phyloP scores from a whole-genome alignment of 1,140 invertebrate genomes.

The Elymnias hypermnestra region DNA sequence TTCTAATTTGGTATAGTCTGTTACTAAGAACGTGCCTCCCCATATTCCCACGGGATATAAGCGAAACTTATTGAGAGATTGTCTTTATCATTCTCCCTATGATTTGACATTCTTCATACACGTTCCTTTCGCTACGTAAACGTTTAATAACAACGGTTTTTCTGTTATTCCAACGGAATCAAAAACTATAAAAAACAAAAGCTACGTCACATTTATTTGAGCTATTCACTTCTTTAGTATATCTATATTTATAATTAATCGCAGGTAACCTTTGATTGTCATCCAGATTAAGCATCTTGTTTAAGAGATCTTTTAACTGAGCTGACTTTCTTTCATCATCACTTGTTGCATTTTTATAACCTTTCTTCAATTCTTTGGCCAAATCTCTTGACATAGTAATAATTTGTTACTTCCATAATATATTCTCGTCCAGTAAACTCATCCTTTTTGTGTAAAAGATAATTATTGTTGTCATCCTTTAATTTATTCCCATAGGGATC shows the following conservation, averaged over 20 bases:
- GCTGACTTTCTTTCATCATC: constrained; percentile 91
- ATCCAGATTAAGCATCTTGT: constrained; percentile 94
- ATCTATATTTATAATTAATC: constrained; percentile 95
- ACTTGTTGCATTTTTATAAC: constrained; percentile 88
- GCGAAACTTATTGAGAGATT: too few relatives aligned
- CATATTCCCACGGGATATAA: too few relatives aligned
- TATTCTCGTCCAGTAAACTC: constrained; percentile 98
- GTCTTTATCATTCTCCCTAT: too few relatives aligned
- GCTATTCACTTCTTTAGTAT: constrained; percentile 90
- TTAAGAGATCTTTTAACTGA: constrained; percentile 95
- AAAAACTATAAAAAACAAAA: too few relatives aligned
- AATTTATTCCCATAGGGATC: constrained; percentile 99
- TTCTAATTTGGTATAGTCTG: too few relatives aligned
- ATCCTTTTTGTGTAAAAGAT: constrained; percentile 97
- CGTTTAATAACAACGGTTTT: too few relatives aligned
- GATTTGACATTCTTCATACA: too few relatives aligned
- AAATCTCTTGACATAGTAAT: constrained; percentile 90
- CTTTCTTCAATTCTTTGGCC: constrained; percentile 86
- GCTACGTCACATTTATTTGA: constrained; percentile 29
- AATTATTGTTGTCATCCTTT: constrained; percentile 97
- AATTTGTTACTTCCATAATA: constrained; percentile 91
- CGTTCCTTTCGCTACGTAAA: too few relatives aligned
- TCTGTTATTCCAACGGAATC: too few relatives aligned
- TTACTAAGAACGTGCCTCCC: too few relatives aligned
- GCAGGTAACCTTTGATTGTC: constrained; percentile 92